Conservation (phyloP, 2,797 vertebrate species). For the Darevskia mixta region DNA sequence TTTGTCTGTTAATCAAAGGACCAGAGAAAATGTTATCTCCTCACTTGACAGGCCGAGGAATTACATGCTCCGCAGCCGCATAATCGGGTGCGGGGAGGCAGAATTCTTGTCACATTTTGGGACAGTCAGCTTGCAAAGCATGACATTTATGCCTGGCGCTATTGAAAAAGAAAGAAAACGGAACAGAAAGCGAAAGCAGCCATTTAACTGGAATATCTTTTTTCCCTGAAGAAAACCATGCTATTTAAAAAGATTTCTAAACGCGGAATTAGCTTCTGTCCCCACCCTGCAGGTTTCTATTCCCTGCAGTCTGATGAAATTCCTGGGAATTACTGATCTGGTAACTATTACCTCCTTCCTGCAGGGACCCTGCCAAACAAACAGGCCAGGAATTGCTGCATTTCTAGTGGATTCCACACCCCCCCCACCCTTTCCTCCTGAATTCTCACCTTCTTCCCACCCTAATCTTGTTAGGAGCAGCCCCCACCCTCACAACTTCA, state of each 20-base stretch:
- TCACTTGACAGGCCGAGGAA: not conserved
- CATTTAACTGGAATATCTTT: not conserved
- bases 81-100: not conserved
- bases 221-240: not conserved
- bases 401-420: not conserved
- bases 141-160: not conserved
- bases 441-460: conserved; percentile 34
- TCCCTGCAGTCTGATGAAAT: not conserved
- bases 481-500: not conserved
- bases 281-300: not conserved
- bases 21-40: not conserved
- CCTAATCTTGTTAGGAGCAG: conserved; percentile 5
- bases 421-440: not conserved
- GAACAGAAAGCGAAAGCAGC: not conserved
- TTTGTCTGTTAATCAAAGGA: not conserved
- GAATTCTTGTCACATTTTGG: not conserved
- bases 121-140: not conserved
- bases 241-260: conserved; percentile 7
- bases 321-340: conserved; percentile 22
- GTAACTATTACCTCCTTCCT: conserved; percentile 55
- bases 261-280: not conserved
- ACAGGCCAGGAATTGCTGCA: conserved; percentile 33
- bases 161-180: not conserved
- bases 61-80: not conserved
- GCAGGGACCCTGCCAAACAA: conserved; percentile 51